phyloP scores from a whole-genome alignment of 2,888 invertebrate species.

The Nezara viridula region DNA sequence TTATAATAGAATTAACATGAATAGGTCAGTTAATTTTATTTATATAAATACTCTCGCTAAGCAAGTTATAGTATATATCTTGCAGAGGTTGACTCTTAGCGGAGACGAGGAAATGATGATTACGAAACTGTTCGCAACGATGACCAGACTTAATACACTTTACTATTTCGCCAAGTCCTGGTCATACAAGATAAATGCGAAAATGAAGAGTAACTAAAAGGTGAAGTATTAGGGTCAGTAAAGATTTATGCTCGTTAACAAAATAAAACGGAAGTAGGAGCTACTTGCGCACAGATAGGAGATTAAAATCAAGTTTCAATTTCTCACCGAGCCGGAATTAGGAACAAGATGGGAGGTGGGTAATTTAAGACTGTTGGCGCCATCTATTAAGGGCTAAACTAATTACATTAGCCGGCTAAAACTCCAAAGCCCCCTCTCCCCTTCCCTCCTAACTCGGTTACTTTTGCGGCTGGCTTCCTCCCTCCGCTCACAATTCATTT shows the following conservation, averaged over 20 bases:
- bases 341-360: slow-evolving; percentile 14
- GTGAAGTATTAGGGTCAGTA: not conserved
- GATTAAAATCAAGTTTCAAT: slow-evolving; percentile 57
- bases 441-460: not conserved
- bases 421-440: slow-evolving; percentile 32
- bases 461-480: not conserved
- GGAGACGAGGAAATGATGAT: too few relatives aligned
- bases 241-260: slow-evolving; percentile 13
- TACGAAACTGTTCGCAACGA: too few relatives aligned
- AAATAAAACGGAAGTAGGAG: not conserved
- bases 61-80: too few relatives aligned
- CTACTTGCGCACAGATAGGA: not conserved
- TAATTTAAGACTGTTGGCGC: slow-evolving; percentile 42
- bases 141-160: too few relatives aligned
- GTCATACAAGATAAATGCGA: not conserved
- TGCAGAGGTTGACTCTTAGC: too few relatives aligned
- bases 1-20: too few relatives aligned
- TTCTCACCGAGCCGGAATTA: slow-evolving; percentile 42
- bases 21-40: too few relatives aligned
- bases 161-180: too few relatives aligned
- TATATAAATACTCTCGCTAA: too few relatives aligned
- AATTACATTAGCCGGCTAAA: slow-evolving; percentile 53
- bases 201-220: not conserved
- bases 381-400: slow-evolving; percentile 55
- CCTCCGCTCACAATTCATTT: slow-evolving; percentile 18